These are phyloP conservation scores for Tenebrio molitor DNA, from an alignment of 1,140 invertebrate species.

Conservation along the genomic window DNA sequence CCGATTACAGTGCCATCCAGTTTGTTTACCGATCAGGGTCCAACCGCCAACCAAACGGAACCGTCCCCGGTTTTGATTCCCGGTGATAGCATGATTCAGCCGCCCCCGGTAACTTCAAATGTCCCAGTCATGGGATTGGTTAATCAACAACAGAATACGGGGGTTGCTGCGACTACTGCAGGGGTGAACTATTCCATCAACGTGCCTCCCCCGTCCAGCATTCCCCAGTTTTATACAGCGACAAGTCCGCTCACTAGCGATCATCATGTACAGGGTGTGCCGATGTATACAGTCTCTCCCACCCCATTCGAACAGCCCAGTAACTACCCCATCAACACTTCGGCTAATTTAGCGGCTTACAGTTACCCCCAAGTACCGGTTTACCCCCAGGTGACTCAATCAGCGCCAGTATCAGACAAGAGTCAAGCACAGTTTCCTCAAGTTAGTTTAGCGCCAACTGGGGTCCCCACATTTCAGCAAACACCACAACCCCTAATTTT, in stretches of 20 bases:
- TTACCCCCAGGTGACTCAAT: not conserved
- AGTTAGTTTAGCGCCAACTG: conserved; percentile 12
- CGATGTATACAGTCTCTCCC: conserved; percentile 10
- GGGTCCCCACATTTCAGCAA: conserved; percentile 32
- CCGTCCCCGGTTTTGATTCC: not conserved
- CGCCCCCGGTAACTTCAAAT: conserved; percentile 3
- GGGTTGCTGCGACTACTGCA: not conserved
- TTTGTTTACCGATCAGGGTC: conserved; percentile 56
- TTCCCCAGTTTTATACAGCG: conserved; percentile 30
- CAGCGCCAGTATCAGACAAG: conserved; percentile 22
- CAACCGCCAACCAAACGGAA: conserved; percentile 1
- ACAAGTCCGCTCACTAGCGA: not conserved
- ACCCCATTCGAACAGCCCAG: conserved; percentile 3
- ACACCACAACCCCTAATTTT: conserved; percentile 58
- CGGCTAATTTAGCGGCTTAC: conserved; percentile 22
- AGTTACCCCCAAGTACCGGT: conserved; percentile 45
- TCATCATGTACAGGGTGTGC: conserved; percentile 14
- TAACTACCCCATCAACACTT: not conserved
- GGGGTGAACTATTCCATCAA: not conserved
- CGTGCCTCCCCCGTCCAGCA: conserved; percentile 29
- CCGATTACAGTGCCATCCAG: conserved; percentile 45
- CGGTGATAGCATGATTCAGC: not conserved
- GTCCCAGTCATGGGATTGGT: conserved; percentile 12
- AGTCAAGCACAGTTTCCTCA: conserved; percentile 12
- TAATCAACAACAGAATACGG: not conserved